A percentile compares a stretch with the other conserved stretches of the same genome.
These are phyloP conservation scores for Papilio glaucus DNA, from an alignment of 1,140 invertebrate species.

Conservation along the genomic window DNA sequence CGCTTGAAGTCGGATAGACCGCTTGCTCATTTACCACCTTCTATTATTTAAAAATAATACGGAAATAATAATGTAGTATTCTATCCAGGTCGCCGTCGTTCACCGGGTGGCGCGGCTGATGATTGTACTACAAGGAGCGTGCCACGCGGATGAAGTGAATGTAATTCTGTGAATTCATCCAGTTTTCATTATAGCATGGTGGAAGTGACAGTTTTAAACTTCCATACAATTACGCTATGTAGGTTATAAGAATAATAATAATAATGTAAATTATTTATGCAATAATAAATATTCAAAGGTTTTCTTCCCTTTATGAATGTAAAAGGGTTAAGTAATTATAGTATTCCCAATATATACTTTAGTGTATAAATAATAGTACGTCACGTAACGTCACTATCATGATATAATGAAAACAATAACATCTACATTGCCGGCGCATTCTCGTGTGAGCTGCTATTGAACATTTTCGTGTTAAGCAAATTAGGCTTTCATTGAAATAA, in stretches of 20 bases:
- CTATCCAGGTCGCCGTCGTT: conserved; percentile 80
- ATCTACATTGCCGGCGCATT: neutral
- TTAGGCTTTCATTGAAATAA: neutral
- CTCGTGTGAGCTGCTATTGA: neutral
- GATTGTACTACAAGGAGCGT: conserved; percentile 46
- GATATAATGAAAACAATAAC: neutral
- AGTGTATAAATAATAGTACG: neutral
- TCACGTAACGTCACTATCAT: neutral
- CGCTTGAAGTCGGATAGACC: too few species aligned
- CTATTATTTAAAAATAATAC: too few species aligned
- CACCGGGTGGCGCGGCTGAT: conserved; percentile 77
- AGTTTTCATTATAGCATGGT: neutral
- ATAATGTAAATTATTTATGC: neutral
- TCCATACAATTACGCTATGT: neutral
- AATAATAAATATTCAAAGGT: neutral
- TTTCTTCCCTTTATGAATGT: neutral
- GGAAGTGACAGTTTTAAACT: neutral
- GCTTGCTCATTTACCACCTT: too few species aligned
- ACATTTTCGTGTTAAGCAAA: conserved; percentile 1
- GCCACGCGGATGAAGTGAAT: conserved; percentile 31
- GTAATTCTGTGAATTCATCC: neutral
- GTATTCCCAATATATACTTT: neutral
- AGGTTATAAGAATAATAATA: too few species aligned
- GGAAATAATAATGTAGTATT: too few species aligned
- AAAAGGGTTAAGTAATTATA: conserved; percentile 4